Conservation (phyloP, 2,797 vertebrate species). For the Enteromius viviparus region DNA sequence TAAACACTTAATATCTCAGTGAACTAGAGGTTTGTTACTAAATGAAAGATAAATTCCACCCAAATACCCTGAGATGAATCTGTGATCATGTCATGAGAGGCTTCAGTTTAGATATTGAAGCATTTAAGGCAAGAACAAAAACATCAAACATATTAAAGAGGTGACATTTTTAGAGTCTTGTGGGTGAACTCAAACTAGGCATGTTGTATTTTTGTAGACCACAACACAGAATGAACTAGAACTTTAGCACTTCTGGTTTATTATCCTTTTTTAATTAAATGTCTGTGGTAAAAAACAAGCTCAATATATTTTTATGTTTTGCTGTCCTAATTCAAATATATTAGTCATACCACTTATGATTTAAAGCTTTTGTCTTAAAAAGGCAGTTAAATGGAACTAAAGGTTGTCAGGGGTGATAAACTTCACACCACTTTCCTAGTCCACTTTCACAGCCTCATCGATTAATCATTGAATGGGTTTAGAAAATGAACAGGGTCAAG, state of each 20-base stretch:
- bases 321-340: not conserved
- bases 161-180: not conserved
- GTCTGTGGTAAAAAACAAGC: not conserved
- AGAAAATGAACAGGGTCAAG: not conserved
- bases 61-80: not conserved
- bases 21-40: not conserved
- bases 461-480: not conserved
- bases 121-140: not conserved
- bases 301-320: not conserved
- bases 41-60: not conserved
- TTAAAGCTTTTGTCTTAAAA: not conserved
- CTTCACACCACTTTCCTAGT: not conserved
- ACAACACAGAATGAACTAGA: not conserved
- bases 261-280: not conserved
- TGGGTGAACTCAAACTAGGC: not conserved
- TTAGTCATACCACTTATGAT: not conserved
- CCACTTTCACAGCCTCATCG: not conserved
- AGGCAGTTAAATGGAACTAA: not conserved
- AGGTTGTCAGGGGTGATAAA: not conserved
- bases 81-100: not conserved
- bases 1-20: too few relatives aligned
- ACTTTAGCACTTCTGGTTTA: not conserved
- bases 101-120: not conserved
- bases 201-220: not conserved
- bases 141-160: not conserved